Conservation (phyloP, 2,888 invertebrate genomes). For the Eudiplozoon nipponicum region DNA sequence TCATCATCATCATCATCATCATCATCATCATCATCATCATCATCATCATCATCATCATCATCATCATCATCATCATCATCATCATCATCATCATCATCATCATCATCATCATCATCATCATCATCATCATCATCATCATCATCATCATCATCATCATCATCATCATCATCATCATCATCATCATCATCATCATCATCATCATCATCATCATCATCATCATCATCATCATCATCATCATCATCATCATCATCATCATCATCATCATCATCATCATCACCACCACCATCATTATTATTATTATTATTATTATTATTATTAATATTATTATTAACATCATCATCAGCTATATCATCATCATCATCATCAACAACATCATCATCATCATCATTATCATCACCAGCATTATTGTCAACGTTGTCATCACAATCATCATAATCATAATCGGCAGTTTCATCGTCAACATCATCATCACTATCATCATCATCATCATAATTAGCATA, state of each 20-base stretch:
- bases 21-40: slow-evolving; percentile 15
- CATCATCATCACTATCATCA: too few relatives aligned
- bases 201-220: too few relatives aligned
- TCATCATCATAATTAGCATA: too few relatives aligned
- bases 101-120: slow-evolving; percentile 13
- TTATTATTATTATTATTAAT: slow-evolving; percentile 10
- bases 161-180: neutral
- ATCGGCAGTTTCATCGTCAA: slow-evolving; percentile 15
- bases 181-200: too few relatives aligned
- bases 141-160: slow-evolving; percentile 1
- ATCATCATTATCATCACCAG: slow-evolving; percentile 15
- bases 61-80: slow-evolving; percentile 15
- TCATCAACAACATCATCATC: slow-evolving; percentile 15
- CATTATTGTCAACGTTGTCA: too few relatives aligned
- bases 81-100: slow-evolving; percentile 12
- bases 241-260: too few relatives aligned
- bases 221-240: too few relatives aligned
- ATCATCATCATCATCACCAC: too few relatives aligned
- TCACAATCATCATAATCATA: too few relatives aligned
- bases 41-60: slow-evolving; percentile 16
- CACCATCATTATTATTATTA: too few relatives aligned
- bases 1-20: slow-evolving; percentile 12
- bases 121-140: slow-evolving; percentile 2
- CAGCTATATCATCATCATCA: too few relatives aligned
- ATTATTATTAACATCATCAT: too few relatives aligned